These are phyloP conservation scores for Perognathus longimembris DNA, from an alignment of 2,113 vertebrate species.

Conservation along the genomic window DNA sequence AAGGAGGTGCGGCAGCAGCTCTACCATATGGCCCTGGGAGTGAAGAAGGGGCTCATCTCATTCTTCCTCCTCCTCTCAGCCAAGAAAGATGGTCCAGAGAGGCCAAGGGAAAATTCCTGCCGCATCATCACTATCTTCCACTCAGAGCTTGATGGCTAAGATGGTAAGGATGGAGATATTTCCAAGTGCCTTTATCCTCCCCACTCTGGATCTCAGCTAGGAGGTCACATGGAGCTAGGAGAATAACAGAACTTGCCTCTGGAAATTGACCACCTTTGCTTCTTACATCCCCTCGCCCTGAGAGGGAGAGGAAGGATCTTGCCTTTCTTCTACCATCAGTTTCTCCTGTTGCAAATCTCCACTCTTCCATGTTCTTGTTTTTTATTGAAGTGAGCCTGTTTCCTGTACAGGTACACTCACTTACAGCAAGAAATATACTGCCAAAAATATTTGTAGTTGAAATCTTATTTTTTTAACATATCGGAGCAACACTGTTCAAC, in stretches of 20 bases:
- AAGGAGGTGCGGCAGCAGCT: slow-evolving; percentile 91
- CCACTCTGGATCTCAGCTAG: not conserved
- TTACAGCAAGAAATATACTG: not conserved
- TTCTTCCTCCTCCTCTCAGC: slow-evolving; percentile 39
- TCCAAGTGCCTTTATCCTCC: slow-evolving; percentile 1
- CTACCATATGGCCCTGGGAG: slow-evolving; percentile 82
- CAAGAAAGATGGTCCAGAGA: accelerated
- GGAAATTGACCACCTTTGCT: not conserved
- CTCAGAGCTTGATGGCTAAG: slow-evolving; percentile 62
- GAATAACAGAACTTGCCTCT: slow-evolving; percentile 36
- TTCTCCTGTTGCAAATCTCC: slow-evolving; percentile 31
- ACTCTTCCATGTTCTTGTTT: slow-evolving; percentile 18
- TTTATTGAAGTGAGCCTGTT: slow-evolving; percentile 28
- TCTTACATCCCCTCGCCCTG: not conserved
- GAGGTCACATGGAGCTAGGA: not conserved
- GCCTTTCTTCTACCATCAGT: slow-evolving; percentile 22
- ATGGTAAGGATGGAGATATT: slow-evolving; percentile 62
- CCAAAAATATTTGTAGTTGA: slow-evolving; percentile 48
- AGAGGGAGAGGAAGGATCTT: slow-evolving; percentile 25
- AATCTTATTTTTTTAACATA: slow-evolving; percentile 31
- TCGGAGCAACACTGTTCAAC: not conserved
- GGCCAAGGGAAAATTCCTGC: slow-evolving; percentile 53
- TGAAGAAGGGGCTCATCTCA: slow-evolving; percentile 80
- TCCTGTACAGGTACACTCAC: slow-evolving; percentile 10
- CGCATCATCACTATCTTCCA: slow-evolving; percentile 71